A percentile compares a stretch with the other conserved stretches of the same genome.
These are phyloP conservation scores for Apteryx mantelli DNA, from an alignment of 2,113 vertebrate genomes.

Conservation along the genomic window DNA sequence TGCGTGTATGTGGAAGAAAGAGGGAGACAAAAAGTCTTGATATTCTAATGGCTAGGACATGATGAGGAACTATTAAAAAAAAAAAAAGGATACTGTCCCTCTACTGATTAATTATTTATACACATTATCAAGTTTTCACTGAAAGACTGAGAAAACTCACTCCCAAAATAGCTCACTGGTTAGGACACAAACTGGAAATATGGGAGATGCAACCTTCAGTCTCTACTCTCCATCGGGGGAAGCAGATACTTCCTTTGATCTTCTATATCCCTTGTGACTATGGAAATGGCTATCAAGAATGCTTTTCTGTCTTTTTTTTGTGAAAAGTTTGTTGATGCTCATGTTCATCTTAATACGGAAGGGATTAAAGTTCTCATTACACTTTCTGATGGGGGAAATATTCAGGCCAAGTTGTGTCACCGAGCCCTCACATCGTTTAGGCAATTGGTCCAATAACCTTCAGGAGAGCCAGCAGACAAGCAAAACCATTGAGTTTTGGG, in stretches of 20 bases:
- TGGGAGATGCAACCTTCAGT: fast-evolving
- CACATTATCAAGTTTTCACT: neutral
- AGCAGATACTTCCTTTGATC: neutral
- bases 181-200: neutral
- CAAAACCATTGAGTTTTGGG: neutral
- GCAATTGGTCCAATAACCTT: neutral
- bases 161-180: neutral
- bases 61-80: neutral
- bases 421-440: neutral
- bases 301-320: neutral
- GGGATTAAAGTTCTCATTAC: neutral
- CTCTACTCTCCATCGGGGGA: neutral
- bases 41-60: neutral
- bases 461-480: neutral
- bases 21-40: neutral
- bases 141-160: neutral
- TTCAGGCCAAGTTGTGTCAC: neutral
- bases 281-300: neutral
- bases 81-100: neutral
- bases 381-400: neutral
- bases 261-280: neutral
- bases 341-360: neutral
- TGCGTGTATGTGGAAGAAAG: neutral
- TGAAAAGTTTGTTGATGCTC: neutral
- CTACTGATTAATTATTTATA: slow-evolving; percentile 11